A percentile compares a stretch with the other conserved stretches of the same genome.
phyloP scores from a whole-genome alignment of 2,797 vertebrate species.

The Arctocebus calabarensis region DNA sequence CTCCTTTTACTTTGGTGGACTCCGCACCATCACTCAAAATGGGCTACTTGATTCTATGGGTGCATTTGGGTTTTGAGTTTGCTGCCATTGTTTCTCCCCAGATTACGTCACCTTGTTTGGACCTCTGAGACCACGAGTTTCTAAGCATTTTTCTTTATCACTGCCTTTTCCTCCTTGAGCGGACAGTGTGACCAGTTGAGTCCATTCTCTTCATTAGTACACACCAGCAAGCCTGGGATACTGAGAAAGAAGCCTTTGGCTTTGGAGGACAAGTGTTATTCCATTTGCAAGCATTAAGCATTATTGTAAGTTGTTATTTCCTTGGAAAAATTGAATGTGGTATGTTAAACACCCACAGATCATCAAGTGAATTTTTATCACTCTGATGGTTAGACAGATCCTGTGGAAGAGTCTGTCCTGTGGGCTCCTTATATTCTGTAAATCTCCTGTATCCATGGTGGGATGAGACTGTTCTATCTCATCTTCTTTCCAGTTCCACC shows the following conservation, averaged over 20 bases:
- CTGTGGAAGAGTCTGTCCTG: neutral
- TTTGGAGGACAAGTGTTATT: neutral
- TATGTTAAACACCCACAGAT: neutral
- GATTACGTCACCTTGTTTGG: neutral
- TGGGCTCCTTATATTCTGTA: neutral
- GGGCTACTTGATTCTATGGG: too few species aligned
- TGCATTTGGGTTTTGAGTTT: neutral
- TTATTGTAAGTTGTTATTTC: neutral
- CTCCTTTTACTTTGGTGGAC: neutral
- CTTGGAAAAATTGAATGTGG: neutral
- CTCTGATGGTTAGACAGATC: neutral
- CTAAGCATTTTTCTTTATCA: too few species aligned
- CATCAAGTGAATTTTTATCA: neutral
- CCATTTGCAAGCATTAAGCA: neutral
- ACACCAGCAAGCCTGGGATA: neutral
- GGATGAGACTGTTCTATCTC: neutral
- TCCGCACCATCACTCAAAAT: neutral
- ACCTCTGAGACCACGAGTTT: neutral
- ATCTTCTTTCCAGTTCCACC: neutral
- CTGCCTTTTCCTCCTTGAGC: neutral
- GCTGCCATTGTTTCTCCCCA: neutral
- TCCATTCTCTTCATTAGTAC: neutral
- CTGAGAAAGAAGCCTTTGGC: neutral
- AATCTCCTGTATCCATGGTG: neutral
- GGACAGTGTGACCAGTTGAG: accelerated